Percentiles rank a stretch among this genome's conserved stretches.
These are phyloP conservation scores for Bursaphelenchus okinawaensis DNA, from an alignment of 2,888 invertebrate species.

Conservation along the genomic window DNA sequence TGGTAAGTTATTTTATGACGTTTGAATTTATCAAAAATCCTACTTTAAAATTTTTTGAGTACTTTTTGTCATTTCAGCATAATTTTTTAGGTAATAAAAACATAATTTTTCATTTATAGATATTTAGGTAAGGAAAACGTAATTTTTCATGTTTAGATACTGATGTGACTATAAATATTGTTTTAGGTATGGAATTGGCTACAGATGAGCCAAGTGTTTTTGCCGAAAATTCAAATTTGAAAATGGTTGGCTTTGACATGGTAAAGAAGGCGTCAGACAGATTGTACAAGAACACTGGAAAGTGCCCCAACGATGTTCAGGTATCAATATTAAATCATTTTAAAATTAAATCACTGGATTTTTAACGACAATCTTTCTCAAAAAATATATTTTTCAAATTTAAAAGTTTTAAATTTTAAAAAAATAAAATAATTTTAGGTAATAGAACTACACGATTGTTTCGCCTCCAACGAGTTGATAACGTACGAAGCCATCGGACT, in stretches of 20 bases:
- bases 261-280: conserved; percentile 64
- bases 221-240: conserved; percentile 71
- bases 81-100: too few species aligned
- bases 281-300: conserved; percentile 70
- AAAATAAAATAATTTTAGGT: too few species aligned
- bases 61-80: background rate
- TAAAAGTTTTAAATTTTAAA: too few species aligned
- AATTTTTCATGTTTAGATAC: too few species aligned
- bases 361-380: too few species aligned
- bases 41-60: background rate
- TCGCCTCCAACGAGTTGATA: conserved; percentile 90
- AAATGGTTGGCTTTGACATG: conserved; percentile 62
- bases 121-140: too few species aligned
- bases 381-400: too few species aligned
- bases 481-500: conserved; percentile 93
- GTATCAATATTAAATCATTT: too few species aligned
- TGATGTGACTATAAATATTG: too few species aligned
- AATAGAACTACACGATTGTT: conserved; percentile 96
- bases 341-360: too few species aligned
- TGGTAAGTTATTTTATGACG: conserved; percentile 57
- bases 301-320: conserved; percentile 59
- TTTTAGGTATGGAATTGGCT: conserved; percentile 79
- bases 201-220: conserved; percentile 85
- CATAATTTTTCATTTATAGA: too few species aligned
- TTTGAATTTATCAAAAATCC: background rate